Base-by-base conservation (phyloP, 1,140 invertebrate species). In the Nephila pilipes region DNA sequence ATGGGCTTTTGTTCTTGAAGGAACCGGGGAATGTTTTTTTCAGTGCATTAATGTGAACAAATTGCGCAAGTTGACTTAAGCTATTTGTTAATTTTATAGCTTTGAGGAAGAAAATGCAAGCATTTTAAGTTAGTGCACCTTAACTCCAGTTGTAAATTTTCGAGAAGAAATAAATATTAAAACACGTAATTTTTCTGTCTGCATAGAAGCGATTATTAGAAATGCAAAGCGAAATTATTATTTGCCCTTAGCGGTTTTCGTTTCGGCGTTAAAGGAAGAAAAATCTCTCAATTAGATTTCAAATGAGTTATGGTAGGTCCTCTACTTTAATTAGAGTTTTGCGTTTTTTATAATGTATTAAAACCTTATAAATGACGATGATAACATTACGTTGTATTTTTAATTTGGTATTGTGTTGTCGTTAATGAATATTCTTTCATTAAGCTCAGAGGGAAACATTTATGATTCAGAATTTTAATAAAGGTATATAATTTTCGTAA, bases 71-170 rank as follows among this genome's bases (percentile, higher is more conserved):
- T 83, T 81, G 80, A 29, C 89, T 63, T 46, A 16, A 16, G 89
- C 89, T 36, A 65, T 91, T 91, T 91, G 89, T 91, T 91, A 91
- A 91, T 91, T 91, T 91, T 91, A 91, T 91, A 83, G 80, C 89
- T 60, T 38, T 20, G 18, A 58, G 65, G 32, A 90, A 80, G 88
- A 90, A 90, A 75, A 75, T 38, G 87, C 32, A 65, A 65, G 60
- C 36, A 29, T 46, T 88, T 88, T 54, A 32, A 54, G 46, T 46
- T 38, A 69, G 32, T 25, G 29, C 32, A n/a, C 69, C 75, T 90
- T 90, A 90, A 90, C 88, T 80, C 25, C 6, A 90, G 32, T 69
- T 55, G 75, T 60, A 83, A 81, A 83, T 81, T 83, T 32, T 83
- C 5, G 25, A 25, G 55, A 46, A 55, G 32, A 60, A 83, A 79